A percentile compares a stretch with the other conserved stretches of the same genome.
These are phyloP conservation scores for Phrynosoma platyrhinos DNA, from an alignment of 2,113 vertebrate genomes.

Conservation along the genomic window DNA sequence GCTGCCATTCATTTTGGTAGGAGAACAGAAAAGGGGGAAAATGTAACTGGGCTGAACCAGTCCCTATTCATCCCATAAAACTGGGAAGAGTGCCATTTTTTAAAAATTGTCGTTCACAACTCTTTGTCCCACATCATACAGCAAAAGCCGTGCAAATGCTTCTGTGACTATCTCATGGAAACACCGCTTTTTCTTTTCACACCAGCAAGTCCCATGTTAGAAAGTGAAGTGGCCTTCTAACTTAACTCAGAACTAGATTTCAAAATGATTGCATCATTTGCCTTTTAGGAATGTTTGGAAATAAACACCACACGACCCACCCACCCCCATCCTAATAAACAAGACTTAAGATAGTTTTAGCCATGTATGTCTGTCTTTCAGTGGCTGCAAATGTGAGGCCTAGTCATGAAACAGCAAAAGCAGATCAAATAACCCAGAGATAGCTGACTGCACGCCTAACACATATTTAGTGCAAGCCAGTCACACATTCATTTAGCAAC, in stretches of 20 bases:
- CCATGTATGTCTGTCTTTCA: not conserved
- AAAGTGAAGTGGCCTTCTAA: not conserved
- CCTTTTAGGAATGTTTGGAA: not conserved
- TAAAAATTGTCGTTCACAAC: no score
- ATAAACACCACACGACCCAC: not conserved
- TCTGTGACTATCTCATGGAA: not conserved
- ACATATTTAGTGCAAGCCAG: not conserved
- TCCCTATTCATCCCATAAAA: not conserved
- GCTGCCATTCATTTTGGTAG: not conserved
- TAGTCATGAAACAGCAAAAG: not conserved
- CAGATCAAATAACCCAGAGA: not conserved
- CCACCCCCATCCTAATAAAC: not conserved
- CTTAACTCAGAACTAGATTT: not conserved
- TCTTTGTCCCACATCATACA: no score
- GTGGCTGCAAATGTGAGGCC: not conserved
- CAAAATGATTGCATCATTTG: not conserved
- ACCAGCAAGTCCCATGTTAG: not conserved
- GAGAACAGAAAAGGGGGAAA: no score
- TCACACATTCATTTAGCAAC: not conserved
- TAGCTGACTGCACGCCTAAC: no score
- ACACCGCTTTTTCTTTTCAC: not conserved
- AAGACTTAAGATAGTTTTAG: not conserved
- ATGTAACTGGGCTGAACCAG: not conserved
- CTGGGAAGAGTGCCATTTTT: not conserved
- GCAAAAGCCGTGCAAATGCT: not conserved